Conservation (phyloP, 2,888 invertebrate species). For the Neelides folsomi region DNA sequence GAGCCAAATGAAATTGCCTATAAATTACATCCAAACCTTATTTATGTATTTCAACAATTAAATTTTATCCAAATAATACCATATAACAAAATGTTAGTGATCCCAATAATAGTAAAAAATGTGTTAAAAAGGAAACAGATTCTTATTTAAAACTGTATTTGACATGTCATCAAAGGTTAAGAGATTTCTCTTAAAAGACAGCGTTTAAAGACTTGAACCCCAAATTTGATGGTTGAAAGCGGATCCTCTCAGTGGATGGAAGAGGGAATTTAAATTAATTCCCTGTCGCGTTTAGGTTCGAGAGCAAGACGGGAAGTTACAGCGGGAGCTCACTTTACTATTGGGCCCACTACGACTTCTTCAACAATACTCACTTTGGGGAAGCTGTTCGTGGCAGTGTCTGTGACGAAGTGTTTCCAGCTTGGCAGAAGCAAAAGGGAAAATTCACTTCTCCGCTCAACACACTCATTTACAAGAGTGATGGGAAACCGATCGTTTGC, state of each 20-base stretch:
- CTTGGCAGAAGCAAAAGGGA: constrained; percentile 62
- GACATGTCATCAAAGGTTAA: too few relatives aligned
- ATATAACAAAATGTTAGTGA: too few relatives aligned
- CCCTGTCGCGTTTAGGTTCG: constrained; percentile 42
- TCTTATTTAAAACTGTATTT: too few relatives aligned
- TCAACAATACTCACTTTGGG: constrained; percentile 76
- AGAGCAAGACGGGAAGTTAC: constrained; percentile 82
- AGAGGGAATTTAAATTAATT: neutral
- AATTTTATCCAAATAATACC: too few relatives aligned
- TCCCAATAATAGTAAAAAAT: too few relatives aligned
- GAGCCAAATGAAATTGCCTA: constrained; percentile 3
- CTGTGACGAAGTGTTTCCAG: constrained; percentile 76
- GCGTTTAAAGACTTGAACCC: too few relatives aligned
- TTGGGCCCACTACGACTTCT: constrained; percentile 89
- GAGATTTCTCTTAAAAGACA: too few relatives aligned
- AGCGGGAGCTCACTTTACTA: constrained; percentile 67
- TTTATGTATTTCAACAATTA: too few relatives aligned
- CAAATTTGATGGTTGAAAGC: too few relatives aligned
- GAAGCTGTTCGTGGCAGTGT: constrained; percentile 65
- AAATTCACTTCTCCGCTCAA: constrained; percentile 69
- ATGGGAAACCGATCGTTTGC: constrained; percentile 56
- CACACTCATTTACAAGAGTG: constrained; percentile 69
- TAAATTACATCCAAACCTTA: too few relatives aligned
- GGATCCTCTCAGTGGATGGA: neutral
- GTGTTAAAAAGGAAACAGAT: too few relatives aligned